A percentile compares a stretch with the other conserved stretches of the same genome.
Evolutionary conservation across 2,888 invertebrate species (phyloP).

Genomic region (Amiota communis): DNA sequence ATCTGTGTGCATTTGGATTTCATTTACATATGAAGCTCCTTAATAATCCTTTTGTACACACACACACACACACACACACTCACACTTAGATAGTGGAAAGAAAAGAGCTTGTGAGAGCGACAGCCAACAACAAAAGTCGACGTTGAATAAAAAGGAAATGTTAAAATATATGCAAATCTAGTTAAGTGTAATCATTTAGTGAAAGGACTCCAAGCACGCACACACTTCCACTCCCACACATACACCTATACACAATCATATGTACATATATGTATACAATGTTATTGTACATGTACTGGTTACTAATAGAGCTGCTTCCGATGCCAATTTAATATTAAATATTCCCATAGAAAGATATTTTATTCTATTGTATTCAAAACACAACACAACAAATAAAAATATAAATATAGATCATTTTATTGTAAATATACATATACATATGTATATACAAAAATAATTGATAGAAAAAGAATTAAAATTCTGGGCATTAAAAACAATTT

Average conservation of each 20-base stretch:
- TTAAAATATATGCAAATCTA: conserved; percentile 66
- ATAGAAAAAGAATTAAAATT: neutral
- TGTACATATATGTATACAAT: neutral
- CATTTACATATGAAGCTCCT: conserved; percentile 68
- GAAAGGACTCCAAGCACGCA: conserved; percentile 37
- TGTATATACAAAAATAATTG: neutral
- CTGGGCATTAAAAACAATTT: conserved; percentile 7
- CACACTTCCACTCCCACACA: neutral
- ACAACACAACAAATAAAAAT: conserved; percentile 40
- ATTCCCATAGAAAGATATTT: neutral
- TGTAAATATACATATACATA: neutral
- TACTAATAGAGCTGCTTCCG: conserved; percentile 26
- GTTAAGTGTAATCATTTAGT: conserved; percentile 67
- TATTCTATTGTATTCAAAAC: conserved; percentile 35
- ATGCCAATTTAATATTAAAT: conserved; percentile 21
- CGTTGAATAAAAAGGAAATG: conserved; percentile 55
- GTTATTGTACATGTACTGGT: conserved; percentile 9
- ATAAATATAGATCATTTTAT: conserved; percentile 3
- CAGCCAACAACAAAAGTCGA: conserved; percentile 12
- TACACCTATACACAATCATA: conserved; percentile 26
- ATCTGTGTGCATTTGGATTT: conserved; percentile 65
- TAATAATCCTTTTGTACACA: conserved; percentile 67
- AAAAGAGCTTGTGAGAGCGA: neutral
- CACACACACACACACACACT: conserved; percentile 45
- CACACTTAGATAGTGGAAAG: conserved; percentile 44